A percentile compares a stretch with the other conserved stretches of the same genome.
These are phyloP conservation scores for Formica aserva DNA, from an alignment of 2,888 invertebrate genomes.

Conservation along the genomic window DNA sequence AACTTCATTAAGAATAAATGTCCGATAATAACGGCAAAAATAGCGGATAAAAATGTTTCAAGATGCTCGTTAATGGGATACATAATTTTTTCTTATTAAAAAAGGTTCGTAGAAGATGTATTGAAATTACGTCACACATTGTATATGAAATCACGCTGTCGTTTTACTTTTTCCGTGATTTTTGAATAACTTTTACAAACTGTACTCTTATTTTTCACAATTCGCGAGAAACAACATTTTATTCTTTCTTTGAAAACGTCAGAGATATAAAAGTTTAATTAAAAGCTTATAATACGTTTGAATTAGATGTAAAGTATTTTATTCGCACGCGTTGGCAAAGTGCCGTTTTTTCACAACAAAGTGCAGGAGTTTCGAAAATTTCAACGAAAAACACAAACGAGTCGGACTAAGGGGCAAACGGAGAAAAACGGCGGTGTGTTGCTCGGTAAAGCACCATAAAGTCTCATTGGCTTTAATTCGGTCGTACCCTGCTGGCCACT, in stretches of 20 bases:
- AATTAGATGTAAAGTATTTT: conserved; percentile 1
- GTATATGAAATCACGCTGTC: neutral
- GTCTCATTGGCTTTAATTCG: conserved; percentile 74
- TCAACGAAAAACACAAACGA: conserved; percentile 18
- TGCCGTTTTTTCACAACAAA: conserved; percentile 24
- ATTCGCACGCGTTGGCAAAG: neutral
- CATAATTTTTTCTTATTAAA: neutral
- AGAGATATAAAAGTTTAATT: conserved; percentile 2
- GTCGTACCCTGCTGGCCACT: conserved; percentile 59
- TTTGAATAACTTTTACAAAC: neutral
- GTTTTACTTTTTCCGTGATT: neutral
- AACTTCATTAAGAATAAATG: conserved; percentile 32
- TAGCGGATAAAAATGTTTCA: neutral
- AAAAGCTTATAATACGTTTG: conserved; percentile 12
- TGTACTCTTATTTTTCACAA: neutral
- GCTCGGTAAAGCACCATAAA: conserved; percentile 59
- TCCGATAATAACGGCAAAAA: neutral
- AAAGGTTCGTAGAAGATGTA: neutral
- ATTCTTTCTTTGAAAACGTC: neutral
- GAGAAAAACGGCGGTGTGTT: conserved; percentile 18
- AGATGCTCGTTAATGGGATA: conserved; percentile 8
- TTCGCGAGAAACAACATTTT: neutral
- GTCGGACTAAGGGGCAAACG: conserved; percentile 22
- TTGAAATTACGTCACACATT: neutral
- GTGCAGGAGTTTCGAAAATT: conserved; percentile 36